Conservation (phyloP, 2,797 vertebrate genomes). For the Picus viridis region DNA sequence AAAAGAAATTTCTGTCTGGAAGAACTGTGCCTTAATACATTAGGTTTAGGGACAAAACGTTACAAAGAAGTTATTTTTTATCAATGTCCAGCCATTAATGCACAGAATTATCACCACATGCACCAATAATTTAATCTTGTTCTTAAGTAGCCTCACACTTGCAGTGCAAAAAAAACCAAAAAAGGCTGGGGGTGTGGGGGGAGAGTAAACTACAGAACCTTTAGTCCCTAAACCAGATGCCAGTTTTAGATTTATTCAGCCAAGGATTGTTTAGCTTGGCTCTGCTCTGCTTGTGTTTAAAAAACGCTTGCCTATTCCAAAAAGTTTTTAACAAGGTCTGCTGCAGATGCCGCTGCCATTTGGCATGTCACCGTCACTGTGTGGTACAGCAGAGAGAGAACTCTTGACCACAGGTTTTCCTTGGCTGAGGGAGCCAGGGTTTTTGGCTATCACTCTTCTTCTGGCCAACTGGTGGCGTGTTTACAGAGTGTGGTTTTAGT, state of each 20-base stretch:
- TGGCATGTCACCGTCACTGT: slow-evolving; percentile 76
- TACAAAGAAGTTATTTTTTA: slow-evolving; percentile 30
- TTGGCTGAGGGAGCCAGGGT: slow-evolving; percentile 60
- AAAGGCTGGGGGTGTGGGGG: slow-evolving; percentile 1
- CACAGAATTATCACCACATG: slow-evolving; percentile 36
- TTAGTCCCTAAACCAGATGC: slow-evolving; percentile 79
- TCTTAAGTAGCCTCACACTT: slow-evolving; percentile 67
- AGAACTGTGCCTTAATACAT: background rate
- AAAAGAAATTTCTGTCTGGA: background rate
- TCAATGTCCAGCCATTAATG: slow-evolving; percentile 8
- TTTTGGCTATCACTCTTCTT: slow-evolving; percentile 60
- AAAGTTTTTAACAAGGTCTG: slow-evolving; percentile 81
- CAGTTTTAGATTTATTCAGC: slow-evolving; percentile 75
- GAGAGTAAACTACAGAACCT: slow-evolving; percentile 57
- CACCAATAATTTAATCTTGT: slow-evolving; percentile 67
- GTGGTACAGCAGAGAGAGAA: slow-evolving; percentile 73
- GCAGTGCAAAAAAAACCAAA: slow-evolving; percentile 63
- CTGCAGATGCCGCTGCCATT: slow-evolving; percentile 75
- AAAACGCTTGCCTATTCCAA: slow-evolving; percentile 78
- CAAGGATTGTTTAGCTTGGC: slow-evolving; percentile 83
- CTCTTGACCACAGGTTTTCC: slow-evolving; percentile 78
- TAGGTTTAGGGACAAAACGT: slow-evolving; percentile 24
- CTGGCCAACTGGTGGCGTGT: slow-evolving; percentile 72
- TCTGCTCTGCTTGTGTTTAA: slow-evolving; percentile 65
- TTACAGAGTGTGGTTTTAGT: slow-evolving; percentile 72